These are phyloP conservation scores for Globicephala melas DNA, from an alignment of 2,113 vertebrate genomes.

Conservation along the genomic window DNA sequence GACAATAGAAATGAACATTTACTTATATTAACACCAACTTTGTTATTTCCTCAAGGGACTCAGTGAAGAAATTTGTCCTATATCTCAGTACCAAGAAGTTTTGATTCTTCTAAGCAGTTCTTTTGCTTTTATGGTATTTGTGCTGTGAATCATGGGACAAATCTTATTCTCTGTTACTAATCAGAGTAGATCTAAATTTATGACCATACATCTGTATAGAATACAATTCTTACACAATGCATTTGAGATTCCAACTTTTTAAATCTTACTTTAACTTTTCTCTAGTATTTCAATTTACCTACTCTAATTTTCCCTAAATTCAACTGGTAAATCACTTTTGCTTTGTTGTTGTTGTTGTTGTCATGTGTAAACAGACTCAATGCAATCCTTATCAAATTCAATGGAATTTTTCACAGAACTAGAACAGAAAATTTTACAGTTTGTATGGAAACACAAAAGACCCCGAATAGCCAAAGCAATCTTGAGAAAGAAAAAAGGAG, in stretches of 20 bases:
- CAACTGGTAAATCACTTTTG: neutral
- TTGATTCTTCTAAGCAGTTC: neutral
- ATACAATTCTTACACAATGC: neutral
- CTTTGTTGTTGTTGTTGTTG: neutral
- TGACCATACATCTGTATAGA: neutral
- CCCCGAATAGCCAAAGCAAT: no score
- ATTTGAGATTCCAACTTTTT: neutral
- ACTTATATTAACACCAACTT: neutral
- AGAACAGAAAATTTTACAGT: no score
- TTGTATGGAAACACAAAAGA: no score
- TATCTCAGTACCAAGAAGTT: neutral
- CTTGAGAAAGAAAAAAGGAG: no score
- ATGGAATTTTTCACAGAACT: no score
- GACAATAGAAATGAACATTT: neutral
- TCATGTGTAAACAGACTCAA: no score
- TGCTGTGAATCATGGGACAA: neutral
- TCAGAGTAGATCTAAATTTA: neutral
- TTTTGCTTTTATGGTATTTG: neutral
- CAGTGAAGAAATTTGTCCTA: neutral
- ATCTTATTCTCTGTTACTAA: neutral
- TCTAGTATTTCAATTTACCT: neutral
- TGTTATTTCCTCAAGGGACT: neutral
- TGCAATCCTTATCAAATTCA: no score
- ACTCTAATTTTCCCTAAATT: neutral
- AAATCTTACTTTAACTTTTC: neutral